A percentile compares a stretch with the other conserved stretches of the same genome.
These are phyloP conservation scores for Tenthredo distinguenda DNA, from an alignment of 2,888 invertebrate species.

Conservation along the genomic window DNA sequence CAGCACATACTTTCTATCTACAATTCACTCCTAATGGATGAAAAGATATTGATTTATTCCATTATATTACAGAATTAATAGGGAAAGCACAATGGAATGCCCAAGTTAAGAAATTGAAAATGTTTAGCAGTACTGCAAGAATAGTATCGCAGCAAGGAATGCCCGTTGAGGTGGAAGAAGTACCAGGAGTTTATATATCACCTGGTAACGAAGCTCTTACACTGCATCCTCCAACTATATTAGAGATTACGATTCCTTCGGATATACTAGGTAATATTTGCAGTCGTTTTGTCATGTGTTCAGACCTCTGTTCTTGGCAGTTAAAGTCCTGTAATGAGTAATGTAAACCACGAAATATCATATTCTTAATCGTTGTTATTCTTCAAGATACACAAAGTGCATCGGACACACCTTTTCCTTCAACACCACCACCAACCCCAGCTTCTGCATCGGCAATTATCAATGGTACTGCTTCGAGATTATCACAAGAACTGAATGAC, in stretches of 20 bases:
- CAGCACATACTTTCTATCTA: neutral
- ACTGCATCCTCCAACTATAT: slow-evolving; percentile 65
- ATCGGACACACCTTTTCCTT: slow-evolving; percentile 60
- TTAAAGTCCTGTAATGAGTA: neutral
- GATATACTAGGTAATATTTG: slow-evolving; percentile 50
- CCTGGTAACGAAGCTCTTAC: slow-evolving; percentile 67
- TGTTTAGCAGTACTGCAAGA: slow-evolving; percentile 69
- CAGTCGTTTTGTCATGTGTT: slow-evolving; percentile 33
- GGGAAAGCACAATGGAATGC: slow-evolving; percentile 73
- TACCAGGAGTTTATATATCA: slow-evolving; percentile 68
- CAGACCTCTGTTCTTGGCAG: slow-evolving; percentile 4
- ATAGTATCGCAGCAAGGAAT: slow-evolving; percentile 66
- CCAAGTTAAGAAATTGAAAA: slow-evolving; percentile 70
- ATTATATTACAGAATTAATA: slow-evolving; percentile 65
- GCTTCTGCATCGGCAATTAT: slow-evolving; percentile 61
- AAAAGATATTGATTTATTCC: slow-evolving; percentile 22
- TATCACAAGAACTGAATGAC: slow-evolving; percentile 60
- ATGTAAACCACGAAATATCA: slow-evolving; percentile 25
- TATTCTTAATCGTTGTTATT: neutral
- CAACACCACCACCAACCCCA: slow-evolving; percentile 70
- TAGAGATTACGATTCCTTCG: slow-evolving; percentile 62
- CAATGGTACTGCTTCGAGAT: slow-evolving; percentile 58
- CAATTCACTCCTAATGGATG: neutral
- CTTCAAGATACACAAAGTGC: slow-evolving; percentile 15
- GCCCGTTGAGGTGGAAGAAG: slow-evolving; percentile 67